Base-by-base conservation (phyloP, 2,888 invertebrate species). In the Dasysyrphus tricinctus region DNA sequence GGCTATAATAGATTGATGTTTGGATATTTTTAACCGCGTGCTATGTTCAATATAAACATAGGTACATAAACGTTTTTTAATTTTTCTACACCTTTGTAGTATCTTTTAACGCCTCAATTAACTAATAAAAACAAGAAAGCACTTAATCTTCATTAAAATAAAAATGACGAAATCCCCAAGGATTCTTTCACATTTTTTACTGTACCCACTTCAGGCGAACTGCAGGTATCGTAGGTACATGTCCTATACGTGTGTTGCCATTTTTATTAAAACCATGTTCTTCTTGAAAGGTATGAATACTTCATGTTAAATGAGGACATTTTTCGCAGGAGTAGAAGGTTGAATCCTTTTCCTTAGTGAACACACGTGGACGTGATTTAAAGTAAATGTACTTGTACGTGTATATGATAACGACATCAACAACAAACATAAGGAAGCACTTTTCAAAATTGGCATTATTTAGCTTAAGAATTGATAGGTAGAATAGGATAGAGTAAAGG, bases 401-500 rank as follows among this genome's bases (percentile, higher is more conserved):
- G 12, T 24, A 0, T 12, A 5, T 47, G 6, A 0, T 4, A 19
- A 51, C 19, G 5, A 54, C 0, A 12, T 51, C 12, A 32, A 65
- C 42, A 12, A 16, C 14, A 65, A 32, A 8, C 67, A 67, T 49
- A 67, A 67, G 65, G 34, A 49, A 67, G 37, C 49, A 67, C 67
- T 67, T 49, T 34, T 67, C 19, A 49, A 67, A 49, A 49, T 67
- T 67, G 63, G 39, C 24, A 61, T 24, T 24, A 61, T 24, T 61
- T 19, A 24, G 39, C 11, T 42, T 42, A 34, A 16, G 34, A 57
- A 12, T 1, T 24, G 14, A 42, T 24, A 39, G 37, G 37, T 49
- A 11, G 5, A 5, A 24, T 7, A 9, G 7, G 49, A 24, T 9
- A 49, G 5, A 1, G 16, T 9, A 6, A 9, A 47, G n/a, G 9